A percentile compares a stretch with the other conserved stretches of the same genome.
Conservation (phyloP, 1,140 invertebrate species). For the Leguminivora glycinivorella region DNA sequence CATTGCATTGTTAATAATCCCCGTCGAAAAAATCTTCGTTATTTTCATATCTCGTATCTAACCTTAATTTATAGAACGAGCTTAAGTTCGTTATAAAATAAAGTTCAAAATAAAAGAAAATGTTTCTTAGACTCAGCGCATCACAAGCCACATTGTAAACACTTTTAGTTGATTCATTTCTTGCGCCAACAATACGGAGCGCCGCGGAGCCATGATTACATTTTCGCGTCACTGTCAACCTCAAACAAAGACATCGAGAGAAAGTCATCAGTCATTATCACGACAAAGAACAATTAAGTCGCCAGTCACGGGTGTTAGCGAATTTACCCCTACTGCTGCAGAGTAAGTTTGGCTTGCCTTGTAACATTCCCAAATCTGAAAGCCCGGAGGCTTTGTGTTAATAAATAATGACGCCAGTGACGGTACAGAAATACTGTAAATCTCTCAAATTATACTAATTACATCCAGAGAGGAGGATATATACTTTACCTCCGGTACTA, state of each 20-base stretch:
- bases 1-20: background rate
- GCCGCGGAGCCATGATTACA: slow-evolving; percentile 62
- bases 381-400: slow-evolving; percentile 19
- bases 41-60: background rate
- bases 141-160: slow-evolving; percentile 19
- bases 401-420: slow-evolving; percentile 23
- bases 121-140: background rate
- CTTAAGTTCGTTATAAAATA: background rate
- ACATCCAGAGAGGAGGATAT: background rate
- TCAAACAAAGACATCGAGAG: slow-evolving; percentile 69
- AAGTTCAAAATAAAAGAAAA: background rate
- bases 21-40: background rate
- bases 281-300: slow-evolving; percentile 65
- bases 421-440: background rate
- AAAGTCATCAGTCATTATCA: slow-evolving; percentile 73
- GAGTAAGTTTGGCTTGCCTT: slow-evolving; percentile 44
- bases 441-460: background rate
- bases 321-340: slow-evolving; percentile 44
- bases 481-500: background rate
- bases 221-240: slow-evolving; percentile 67
- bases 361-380: slow-evolving; percentile 33
- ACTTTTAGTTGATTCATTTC: slow-evolving; percentile 61
- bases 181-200: slow-evolving; percentile 38
- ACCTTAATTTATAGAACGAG: background rate
- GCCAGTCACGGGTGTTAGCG: slow-evolving; percentile 70